phyloP scores from a whole-genome alignment of 1,140 invertebrate species.

The Dryas iulia region DNA sequence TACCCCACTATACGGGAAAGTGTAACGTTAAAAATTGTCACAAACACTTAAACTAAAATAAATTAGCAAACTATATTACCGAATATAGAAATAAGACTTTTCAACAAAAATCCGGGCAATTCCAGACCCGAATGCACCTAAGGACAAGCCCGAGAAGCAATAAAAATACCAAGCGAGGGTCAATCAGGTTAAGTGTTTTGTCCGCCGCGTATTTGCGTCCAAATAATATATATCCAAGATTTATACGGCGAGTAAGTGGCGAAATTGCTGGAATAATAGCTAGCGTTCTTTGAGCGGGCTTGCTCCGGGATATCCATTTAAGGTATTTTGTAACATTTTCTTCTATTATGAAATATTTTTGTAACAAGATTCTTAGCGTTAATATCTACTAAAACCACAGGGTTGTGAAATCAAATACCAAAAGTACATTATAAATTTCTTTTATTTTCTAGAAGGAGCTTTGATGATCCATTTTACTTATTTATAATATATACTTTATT shows the following conservation, averaged over 20 bases:
- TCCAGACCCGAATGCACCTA: slow-evolving; percentile 30
- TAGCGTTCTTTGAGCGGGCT: slow-evolving; percentile 27
- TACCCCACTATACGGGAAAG: no score
- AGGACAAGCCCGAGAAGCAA: slow-evolving; percentile 53
- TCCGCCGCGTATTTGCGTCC: slow-evolving; percentile 55
- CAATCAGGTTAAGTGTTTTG: slow-evolving; percentile 76
- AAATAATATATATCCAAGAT: slow-evolving; percentile 66
- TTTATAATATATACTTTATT: no score
- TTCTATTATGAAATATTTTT: slow-evolving; percentile 5
- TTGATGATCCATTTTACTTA: no score
- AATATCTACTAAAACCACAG: no score
- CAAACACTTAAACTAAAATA: no score
- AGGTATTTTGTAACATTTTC: slow-evolving; percentile 35
- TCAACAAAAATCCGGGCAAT: slow-evolving; percentile 34
- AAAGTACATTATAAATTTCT: no score
- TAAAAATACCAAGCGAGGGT: slow-evolving; percentile 71
- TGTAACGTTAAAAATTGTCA: no score
- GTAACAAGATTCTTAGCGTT: neutral
- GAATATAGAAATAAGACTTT: slow-evolving; percentile 1
- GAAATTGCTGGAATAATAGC: slow-evolving; percentile 51
- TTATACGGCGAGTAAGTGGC: slow-evolving; percentile 58
- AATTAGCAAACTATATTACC: neutral
- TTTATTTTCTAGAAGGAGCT: no score
- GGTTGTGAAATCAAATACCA: no score
- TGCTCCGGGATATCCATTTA: slow-evolving; percentile 26